Evolutionary conservation across 2,113 vertebrate genomes (phyloP).

Genomic region (Spilogale gracilis): DNA sequence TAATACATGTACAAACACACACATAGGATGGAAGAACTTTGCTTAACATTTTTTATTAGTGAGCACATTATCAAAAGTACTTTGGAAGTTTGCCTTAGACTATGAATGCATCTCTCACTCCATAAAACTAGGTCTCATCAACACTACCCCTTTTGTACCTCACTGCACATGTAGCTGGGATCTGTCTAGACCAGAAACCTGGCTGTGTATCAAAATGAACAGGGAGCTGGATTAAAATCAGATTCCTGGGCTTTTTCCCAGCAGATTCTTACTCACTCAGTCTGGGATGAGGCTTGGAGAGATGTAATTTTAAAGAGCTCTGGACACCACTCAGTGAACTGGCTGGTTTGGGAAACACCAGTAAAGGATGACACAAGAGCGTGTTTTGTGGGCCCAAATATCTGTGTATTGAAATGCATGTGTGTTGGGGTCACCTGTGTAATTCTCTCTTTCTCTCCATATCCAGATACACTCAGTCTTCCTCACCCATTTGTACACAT

Average conservation of each 20-base stretch:
- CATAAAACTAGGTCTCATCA: background rate
- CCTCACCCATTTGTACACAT: background rate
- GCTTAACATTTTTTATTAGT: background rate
- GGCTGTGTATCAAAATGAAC: background rate
- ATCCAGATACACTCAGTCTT: background rate
- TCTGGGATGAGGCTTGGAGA: background rate
- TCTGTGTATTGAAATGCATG: background rate
- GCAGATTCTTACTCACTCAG: background rate
- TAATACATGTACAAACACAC: background rate
- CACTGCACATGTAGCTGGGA: background rate
- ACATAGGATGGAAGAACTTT: background rate
- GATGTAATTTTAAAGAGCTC: conserved; percentile 18
- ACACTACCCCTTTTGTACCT: background rate
- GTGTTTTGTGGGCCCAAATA: background rate
- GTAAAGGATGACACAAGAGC: background rate
- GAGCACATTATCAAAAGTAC: background rate
- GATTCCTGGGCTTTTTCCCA: background rate
- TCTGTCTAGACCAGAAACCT: background rate
- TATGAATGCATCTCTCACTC: background rate
- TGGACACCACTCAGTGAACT: background rate
- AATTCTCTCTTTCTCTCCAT: background rate
- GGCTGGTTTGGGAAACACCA: background rate
- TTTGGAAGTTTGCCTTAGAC: background rate
- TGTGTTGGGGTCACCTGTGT: background rate
- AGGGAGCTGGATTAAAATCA: background rate